A percentile compares a stretch with the other conserved stretches of the same genome.
Conservation (phyloP, 1,140 invertebrate species). For the Polyergus mexicanus region DNA sequence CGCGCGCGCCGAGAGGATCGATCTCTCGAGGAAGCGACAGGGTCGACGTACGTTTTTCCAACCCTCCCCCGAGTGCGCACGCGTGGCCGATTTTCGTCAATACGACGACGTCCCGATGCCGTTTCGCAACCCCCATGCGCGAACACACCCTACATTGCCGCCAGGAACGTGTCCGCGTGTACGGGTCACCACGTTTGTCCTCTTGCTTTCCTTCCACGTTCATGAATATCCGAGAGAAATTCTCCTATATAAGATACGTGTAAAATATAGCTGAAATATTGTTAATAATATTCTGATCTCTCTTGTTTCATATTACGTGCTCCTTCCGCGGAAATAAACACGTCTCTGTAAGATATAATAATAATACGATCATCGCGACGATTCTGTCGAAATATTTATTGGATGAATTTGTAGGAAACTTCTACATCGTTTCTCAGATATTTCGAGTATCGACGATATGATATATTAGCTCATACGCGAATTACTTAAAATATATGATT, state of each 20-base stretch:
- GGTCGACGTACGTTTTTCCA: conserved; percentile 63
- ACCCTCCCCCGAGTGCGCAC: conserved; percentile 61
- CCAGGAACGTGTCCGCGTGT: conserved; percentile 44
- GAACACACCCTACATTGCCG: conserved; percentile 70
- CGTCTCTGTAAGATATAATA: no score
- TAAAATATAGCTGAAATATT: neutral
- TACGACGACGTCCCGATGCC: conserved; percentile 74
- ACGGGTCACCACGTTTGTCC: neutral
- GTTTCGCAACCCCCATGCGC: conserved; percentile 79
- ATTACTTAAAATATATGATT: neutral
- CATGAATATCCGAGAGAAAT: neutral
- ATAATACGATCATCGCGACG: neutral
- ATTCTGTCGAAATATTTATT: neutral
- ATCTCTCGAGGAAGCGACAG: conserved; percentile 60
- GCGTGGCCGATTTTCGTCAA: conserved; percentile 78
- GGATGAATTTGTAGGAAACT: neutral
- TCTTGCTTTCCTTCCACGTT: no score
- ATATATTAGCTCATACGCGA: neutral
- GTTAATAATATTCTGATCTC: neutral
- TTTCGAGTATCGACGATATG: no score
- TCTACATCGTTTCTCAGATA: neutral
- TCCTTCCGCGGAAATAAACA: neutral
- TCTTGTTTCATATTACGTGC: neutral
- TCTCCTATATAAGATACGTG: no score
- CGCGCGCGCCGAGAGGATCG: conserved; percentile 7